phyloP scores from a whole-genome alignment of 2,113 vertebrate genomes.

The Cervus canadensis region DNA sequence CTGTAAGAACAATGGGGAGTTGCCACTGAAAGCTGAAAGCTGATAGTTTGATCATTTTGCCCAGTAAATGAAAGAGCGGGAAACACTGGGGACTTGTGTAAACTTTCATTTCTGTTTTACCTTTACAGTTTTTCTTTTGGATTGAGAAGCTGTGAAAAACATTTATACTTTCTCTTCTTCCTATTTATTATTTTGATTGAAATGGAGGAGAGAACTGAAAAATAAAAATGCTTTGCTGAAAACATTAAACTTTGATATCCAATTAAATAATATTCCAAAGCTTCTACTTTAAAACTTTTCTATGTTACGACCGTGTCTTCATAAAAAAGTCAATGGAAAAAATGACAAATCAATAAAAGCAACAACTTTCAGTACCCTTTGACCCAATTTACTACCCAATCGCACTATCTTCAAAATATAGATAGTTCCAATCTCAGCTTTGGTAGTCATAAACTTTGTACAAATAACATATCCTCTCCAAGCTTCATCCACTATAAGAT shows the following conservation, averaged over 20 bases:
- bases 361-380: not conserved
- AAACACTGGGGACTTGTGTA: not conserved
- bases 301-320: not conserved
- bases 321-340: not conserved
- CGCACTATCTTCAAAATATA: not conserved
- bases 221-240: not conserved
- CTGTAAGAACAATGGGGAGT: not conserved
- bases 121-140: not conserved
- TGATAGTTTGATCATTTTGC: not conserved
- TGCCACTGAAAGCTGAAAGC: not conserved
- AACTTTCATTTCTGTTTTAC: not conserved
- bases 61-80: not conserved
- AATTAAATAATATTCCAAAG: not conserved
- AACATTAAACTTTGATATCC: not conserved
- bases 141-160: not conserved
- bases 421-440: not conserved
- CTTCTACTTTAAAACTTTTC: not conserved
- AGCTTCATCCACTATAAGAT: not conserved
- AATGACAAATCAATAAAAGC: not conserved
- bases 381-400: not conserved
- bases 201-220: not conserved
- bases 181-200: not conserved
- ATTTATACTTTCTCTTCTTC: not conserved
- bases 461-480: not conserved
- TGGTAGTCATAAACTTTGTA: not conserved